phyloP scores from a whole-genome alignment of 1,140 invertebrate genomes.

The Ephestia elutella region DNA sequence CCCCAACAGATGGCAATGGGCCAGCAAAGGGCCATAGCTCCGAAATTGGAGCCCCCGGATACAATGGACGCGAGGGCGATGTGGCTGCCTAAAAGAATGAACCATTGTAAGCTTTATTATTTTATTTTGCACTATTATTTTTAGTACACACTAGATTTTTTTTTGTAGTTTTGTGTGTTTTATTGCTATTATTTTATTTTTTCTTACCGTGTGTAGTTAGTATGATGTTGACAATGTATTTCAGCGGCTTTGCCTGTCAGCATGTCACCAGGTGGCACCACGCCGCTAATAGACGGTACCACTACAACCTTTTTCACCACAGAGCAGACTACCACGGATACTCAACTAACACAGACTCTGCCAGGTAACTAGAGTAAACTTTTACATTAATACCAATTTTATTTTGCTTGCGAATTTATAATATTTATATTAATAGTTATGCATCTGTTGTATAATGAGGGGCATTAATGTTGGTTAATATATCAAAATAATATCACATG shows the following conservation, averaged over 20 bases:
- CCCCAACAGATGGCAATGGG: conserved; percentile 61
- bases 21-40: conserved; percentile 56
- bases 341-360: conserved; percentile 58
- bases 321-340: conserved; percentile 56
- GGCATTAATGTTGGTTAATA: too few relatives aligned
- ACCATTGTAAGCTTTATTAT: conserved; percentile 78
- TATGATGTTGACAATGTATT: conserved; percentile 29
- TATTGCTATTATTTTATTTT: conserved; percentile 17
- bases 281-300: conserved; percentile 52
- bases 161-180: conserved; percentile 26
- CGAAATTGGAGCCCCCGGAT: conserved; percentile 67
- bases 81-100: conserved; percentile 77
- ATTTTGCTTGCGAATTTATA: too few relatives aligned
- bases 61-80: conserved; percentile 71
- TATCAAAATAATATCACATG: too few relatives aligned
- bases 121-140: conserved; percentile 68
- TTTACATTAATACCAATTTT: conserved; percentile 6
- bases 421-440: too few relatives aligned
- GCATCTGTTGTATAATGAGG: too few relatives aligned
- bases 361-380: conserved; percentile 39
- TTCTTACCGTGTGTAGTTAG: conserved; percentile 12
- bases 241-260: conserved; percentile 60
- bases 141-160: conserved; percentile 30
- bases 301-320: conserved; percentile 54
- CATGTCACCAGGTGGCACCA: conserved; percentile 61